These are phyloP conservation scores for Danionella cerebrum DNA, from an alignment of 2,113 vertebrate species.

Conservation along the genomic window DNA sequence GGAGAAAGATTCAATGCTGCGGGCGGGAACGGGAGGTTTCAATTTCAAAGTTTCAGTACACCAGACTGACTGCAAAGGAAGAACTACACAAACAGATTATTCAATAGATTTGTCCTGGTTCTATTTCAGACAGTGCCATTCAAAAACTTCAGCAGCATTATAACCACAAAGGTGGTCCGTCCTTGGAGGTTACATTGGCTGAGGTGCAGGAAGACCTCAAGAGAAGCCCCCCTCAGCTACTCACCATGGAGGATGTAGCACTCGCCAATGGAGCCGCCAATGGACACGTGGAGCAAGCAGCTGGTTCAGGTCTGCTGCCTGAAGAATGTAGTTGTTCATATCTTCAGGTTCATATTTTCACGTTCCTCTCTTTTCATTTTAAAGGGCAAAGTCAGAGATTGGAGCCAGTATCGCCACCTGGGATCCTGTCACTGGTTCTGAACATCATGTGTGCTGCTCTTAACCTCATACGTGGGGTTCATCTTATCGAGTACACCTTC, in stretches of 20 bases:
- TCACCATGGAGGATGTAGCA: constrained; percentile 72
- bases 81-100: too few relatives aligned
- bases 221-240: constrained; percentile 65
- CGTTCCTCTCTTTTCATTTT: not conserved
- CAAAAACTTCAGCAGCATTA: constrained; percentile 86
- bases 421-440: constrained; percentile 84
- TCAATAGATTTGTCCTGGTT: not conserved
- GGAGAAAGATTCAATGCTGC: too few relatives aligned
- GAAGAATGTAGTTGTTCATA: not conserved
- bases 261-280: constrained; percentile 71
- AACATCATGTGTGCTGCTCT: constrained; percentile 94
- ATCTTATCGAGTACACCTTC: constrained; percentile 83
- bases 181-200: constrained; percentile 60
- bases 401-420: constrained; percentile 75
- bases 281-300: constrained; percentile 53
- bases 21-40: too few relatives aligned
- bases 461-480: constrained; percentile 87
- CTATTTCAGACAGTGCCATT: constrained; percentile 71
- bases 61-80: too few relatives aligned
- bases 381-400: constrained; percentile 73
- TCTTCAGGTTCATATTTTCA: too few relatives aligned
- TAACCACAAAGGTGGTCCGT: constrained; percentile 59
- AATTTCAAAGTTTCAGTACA: too few relatives aligned
- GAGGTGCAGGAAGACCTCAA: constrained; percentile 76
- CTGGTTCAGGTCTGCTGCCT: constrained; percentile 67